phyloP scores from a whole-genome alignment of 2,888 invertebrate genomes.

The Metellina segmentata region DNA sequence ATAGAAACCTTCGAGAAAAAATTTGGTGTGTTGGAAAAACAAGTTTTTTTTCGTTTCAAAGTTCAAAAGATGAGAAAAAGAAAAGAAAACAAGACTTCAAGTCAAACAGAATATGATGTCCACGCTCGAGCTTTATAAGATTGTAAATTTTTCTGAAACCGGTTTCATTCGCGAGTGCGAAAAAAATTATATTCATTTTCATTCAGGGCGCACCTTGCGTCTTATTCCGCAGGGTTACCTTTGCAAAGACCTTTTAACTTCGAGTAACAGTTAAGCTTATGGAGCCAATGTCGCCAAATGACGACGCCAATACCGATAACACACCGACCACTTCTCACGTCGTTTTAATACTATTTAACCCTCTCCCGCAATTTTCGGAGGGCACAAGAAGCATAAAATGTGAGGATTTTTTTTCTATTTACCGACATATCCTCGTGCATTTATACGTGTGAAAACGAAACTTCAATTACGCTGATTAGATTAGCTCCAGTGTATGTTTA shows the following conservation, averaged over 20 bases:
- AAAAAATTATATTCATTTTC: conserved; percentile 58
- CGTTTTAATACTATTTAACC: no score
- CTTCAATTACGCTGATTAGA: no score
- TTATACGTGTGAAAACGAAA: no score
- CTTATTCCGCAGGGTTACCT: conserved; percentile 46
- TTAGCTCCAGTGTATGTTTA: no score
- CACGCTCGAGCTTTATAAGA: conserved; percentile 19
- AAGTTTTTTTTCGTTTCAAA: neutral
- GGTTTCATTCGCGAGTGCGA: conserved; percentile 49
- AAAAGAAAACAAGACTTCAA: neutral
- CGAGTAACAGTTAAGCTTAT: neutral
- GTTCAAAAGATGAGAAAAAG: neutral
- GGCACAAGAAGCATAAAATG: no score
- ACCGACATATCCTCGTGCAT: no score
- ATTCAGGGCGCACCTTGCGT: conserved; percentile 60
- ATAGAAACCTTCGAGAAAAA: neutral
- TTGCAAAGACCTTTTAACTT: conserved; percentile 2
- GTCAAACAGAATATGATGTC: conserved; percentile 40
- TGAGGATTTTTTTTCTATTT: no score
- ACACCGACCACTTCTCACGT: no score
- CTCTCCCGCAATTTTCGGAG: no score
- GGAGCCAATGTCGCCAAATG: conserved; percentile 7
- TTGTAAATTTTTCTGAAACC: conserved; percentile 48
- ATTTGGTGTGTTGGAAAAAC: neutral
- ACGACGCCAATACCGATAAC: neutral